phyloP scores from a whole-genome alignment of 1,140 invertebrate species.

The Mylabris phalerata region DNA sequence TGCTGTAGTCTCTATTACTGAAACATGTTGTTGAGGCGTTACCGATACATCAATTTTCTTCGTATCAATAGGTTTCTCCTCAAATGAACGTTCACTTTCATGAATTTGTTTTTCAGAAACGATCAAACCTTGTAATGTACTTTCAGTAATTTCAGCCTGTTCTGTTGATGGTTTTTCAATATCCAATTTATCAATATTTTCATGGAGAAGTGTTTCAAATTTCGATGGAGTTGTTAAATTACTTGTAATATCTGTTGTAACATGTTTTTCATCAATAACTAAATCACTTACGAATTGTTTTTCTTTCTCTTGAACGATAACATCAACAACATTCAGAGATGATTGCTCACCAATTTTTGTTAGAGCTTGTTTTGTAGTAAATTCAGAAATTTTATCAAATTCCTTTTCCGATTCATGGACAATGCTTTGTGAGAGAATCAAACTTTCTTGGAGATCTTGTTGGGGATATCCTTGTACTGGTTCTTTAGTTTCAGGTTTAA shows the following conservation, averaged over 20 bases:
- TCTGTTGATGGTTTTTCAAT: conserved; percentile 10
- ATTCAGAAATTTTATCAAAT: conserved; percentile 6
- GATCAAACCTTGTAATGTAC: conserved; percentile 45
- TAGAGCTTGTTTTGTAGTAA: conserved; percentile 38
- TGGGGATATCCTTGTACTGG: conserved; percentile 41
- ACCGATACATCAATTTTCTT: conserved; percentile 22
- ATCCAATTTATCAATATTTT: conserved; percentile 20
- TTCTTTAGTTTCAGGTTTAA: conserved; percentile 22
- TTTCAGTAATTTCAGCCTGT: conserved; percentile 31
- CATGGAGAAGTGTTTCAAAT: conserved; percentile 21
- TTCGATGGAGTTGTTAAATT: conserved; percentile 15
- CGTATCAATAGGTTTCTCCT: conserved; percentile 11
- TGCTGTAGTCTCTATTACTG: conserved; percentile 39
- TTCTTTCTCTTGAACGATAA: conserved; percentile 47
- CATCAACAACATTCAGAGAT: conserved; percentile 44
- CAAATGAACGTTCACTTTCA: conserved; percentile 42
- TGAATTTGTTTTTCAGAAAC: conserved; percentile 42
- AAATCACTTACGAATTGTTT: conserved; percentile 33
- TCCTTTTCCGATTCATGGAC: conserved; percentile 46
- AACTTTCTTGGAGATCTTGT: conserved; percentile 45
- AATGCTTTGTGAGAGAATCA: conserved; percentile 45
- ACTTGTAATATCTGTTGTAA: conserved; percentile 21
- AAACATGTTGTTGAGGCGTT: conserved; percentile 36
- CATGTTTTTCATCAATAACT: conserved; percentile 38
- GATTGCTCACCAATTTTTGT: conserved; percentile 42